Percentiles rank a stretch among this genome's conserved stretches.
Evolutionary conservation across 2,113 vertebrate genomes (phyloP).

Genomic region (Astatotilapia flaviijosephi): DNA sequence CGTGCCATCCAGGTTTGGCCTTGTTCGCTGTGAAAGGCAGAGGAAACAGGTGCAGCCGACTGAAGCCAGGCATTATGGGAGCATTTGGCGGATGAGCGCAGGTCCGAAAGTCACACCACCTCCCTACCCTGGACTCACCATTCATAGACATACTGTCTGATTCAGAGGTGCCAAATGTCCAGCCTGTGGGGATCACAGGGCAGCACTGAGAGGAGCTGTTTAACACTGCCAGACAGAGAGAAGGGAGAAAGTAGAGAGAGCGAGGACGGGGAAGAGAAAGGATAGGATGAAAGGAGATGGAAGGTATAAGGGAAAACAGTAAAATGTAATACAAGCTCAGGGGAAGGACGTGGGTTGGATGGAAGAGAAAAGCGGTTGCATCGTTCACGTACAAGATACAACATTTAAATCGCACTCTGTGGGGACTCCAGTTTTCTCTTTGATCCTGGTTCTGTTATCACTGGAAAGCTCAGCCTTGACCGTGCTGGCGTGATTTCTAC

Average conservation of each 20-base stretch:
- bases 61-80: constrained; percentile 17
- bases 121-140: not conserved
- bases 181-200: constrained; percentile 6
- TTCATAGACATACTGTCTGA: constrained; percentile 25
- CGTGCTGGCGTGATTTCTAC: not conserved
- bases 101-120: not conserved
- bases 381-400: not conserved
- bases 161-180: constrained; percentile 47
- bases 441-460: constrained; percentile 26
- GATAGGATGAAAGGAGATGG: not conserved
- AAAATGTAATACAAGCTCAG: not conserved
- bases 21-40: not conserved
- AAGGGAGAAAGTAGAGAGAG: not conserved
- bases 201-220: not conserved
- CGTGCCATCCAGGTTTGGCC: not conserved
- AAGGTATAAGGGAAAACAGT: not conserved
- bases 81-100: not conserved
- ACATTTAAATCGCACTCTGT: not conserved
- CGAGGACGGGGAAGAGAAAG: not conserved
- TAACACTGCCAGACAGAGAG: not conserved
- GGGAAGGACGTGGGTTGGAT: not conserved
- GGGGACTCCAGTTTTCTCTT: constrained; percentile 3
- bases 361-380: not conserved
- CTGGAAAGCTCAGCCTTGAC: not conserved
- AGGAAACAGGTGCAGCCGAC: constrained; percentile 2